Percentiles rank a stretch among this genome's conserved stretches.
phyloP scores from a whole-genome alignment of 2,113 vertebrate species.

The Herpetotheres cachinnans region DNA sequence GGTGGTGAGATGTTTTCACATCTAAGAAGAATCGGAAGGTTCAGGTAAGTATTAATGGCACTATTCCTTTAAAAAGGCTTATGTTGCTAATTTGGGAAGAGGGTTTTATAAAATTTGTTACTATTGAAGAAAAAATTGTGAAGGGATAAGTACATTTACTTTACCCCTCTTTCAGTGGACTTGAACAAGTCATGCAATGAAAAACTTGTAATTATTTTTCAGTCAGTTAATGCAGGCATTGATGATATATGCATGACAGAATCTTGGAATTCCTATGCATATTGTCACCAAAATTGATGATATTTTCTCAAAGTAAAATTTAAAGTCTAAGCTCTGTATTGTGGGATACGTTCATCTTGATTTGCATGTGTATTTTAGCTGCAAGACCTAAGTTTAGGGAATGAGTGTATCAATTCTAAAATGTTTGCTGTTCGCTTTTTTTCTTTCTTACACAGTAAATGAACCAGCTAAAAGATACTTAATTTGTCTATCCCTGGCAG shows the following conservation, averaged over 20 bases:
- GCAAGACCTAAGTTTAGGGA: not conserved
- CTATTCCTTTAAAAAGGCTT: not conserved
- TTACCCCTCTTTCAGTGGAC: not conserved
- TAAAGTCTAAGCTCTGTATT: not conserved
- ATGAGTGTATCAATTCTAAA: not conserved
- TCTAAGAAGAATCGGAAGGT: conserved; percentile 97
- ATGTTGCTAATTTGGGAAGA: not conserved
- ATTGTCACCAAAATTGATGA: not conserved
- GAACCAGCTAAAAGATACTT: not conserved
- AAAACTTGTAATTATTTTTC: not conserved
- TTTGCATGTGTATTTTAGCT: not conserved
- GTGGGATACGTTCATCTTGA: accelerated
- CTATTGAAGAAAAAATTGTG: not conserved
- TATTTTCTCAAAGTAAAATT: not conserved
- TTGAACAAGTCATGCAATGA: not conserved
- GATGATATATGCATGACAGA: not conserved
- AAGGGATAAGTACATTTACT: not conserved
- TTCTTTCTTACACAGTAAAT: not conserved
- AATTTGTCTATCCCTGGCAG: not conserved
- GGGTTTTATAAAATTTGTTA: not conserved
- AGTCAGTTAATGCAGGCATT: not conserved
- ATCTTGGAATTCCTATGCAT: not conserved
- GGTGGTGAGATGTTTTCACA: conserved; percentile 99
- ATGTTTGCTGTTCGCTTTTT: not conserved
- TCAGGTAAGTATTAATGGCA: conserved; percentile 82